Percentiles rank a stretch among this genome's conserved stretches.
Evolutionary conservation across 2,888 invertebrate species (phyloP).

Genomic region (Catocala sponsa): DNA sequence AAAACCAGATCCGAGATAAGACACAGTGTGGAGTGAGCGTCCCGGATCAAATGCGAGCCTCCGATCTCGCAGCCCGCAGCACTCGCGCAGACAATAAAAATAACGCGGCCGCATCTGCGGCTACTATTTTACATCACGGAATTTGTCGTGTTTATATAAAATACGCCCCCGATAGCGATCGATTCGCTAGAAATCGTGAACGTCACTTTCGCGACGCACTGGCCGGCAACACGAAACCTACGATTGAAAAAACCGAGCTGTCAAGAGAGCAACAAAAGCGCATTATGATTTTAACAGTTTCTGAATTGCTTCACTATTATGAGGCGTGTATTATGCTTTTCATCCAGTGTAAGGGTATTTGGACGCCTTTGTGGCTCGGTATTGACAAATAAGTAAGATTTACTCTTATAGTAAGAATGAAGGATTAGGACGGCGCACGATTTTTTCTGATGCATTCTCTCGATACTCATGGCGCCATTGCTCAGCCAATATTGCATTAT

Average conservation of each 20-base stretch:
- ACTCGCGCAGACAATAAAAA: constrained; percentile 81
- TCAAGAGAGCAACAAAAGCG: constrained; percentile 83
- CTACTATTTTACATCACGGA: constrained; percentile 75
- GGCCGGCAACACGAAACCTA: constrained; percentile 74
- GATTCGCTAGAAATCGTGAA: constrained; percentile 77
- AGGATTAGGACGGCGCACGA: constrained; percentile 78
- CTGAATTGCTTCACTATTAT: constrained; percentile 84
- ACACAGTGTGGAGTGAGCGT: constrained; percentile 85
- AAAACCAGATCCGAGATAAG: constrained; percentile 88
- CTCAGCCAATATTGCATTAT: constrained; percentile 76
- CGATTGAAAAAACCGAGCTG: constrained; percentile 74
- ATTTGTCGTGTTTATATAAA: constrained; percentile 87
- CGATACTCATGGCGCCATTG: constrained; percentile 78
- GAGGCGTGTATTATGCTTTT: constrained; percentile 86
- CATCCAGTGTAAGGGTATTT: constrained; percentile 84
- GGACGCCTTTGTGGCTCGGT: constrained; percentile 85
- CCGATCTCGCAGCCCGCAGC: constrained; percentile 69
- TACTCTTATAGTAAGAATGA: constrained; percentile 82
- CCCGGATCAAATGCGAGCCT: constrained; percentile 87
- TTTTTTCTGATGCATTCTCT: constrained; percentile 66
- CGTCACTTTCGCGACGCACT: constrained; percentile 72
- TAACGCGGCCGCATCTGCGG: constrained; percentile 86
- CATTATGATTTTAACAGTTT: constrained; percentile 87
- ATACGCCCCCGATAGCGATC: constrained; percentile 83
- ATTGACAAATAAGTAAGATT: constrained; percentile 88